phyloP scores from a whole-genome alignment of 2,888 invertebrate species.

The Idaea aversata region DNA sequence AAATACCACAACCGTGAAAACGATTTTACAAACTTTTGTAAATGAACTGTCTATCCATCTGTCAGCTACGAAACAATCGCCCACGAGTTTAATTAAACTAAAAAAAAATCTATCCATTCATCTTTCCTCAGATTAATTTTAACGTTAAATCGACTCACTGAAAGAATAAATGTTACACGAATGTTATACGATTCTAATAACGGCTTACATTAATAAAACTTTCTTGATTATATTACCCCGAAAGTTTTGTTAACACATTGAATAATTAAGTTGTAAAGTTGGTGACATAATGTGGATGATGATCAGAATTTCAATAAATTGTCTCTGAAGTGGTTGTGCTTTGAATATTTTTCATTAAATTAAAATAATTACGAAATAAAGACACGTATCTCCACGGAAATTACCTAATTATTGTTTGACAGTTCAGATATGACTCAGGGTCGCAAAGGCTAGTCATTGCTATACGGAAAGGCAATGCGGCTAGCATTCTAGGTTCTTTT shows the following conservation, averaged over 20 bases:
- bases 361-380: conserved; percentile 11
- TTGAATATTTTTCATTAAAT: conserved; percentile 1
- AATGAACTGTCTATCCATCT: neutral
- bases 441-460: no score
- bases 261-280: conserved; percentile 1
- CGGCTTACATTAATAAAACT: conserved; percentile 15
- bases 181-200: conserved; percentile 9
- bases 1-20: neutral
- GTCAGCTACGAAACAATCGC: neutral
- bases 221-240: conserved; percentile 17
- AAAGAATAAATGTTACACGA: conserved; percentile 1
- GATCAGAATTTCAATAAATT: neutral
- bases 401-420: neutral
- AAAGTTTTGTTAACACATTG: conserved; percentile 1
- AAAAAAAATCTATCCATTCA: neutral
- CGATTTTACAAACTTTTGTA: neutral
- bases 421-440: no score
- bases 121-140: neutral
- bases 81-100: neutral
- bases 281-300: neutral
- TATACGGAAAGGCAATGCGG: neutral
- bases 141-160: neutral
- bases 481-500: neutral
- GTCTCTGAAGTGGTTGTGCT: neutral
- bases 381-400: neutral